A percentile compares a stretch with the other conserved stretches of the same genome.
Conservation (phyloP, 2,113 vertebrate genomes). For the Mus spicilegus region DNA sequence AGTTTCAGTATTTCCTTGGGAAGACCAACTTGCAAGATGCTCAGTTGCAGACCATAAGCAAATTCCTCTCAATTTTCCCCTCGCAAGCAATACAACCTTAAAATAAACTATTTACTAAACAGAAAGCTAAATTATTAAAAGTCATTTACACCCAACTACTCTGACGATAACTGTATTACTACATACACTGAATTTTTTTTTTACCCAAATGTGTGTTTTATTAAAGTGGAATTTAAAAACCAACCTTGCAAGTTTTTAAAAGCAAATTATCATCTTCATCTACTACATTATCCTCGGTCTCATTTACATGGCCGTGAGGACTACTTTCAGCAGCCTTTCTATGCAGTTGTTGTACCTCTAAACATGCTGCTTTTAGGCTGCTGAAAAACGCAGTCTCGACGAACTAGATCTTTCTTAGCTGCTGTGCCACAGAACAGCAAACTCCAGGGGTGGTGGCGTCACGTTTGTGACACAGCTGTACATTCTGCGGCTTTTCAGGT, state of each 20-base stretch:
- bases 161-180: conserved; percentile 52
- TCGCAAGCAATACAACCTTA: conserved; percentile 48
- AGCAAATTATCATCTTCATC: conserved; percentile 28
- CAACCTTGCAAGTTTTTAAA: not conserved
- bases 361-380: not conserved
- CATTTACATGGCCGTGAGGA: conserved; percentile 40
- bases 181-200: conserved; percentile 29
- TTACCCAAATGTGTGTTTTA: conserved; percentile 63
- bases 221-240: not conserved
- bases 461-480: not conserved
- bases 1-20: not conserved
- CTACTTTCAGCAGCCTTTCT: not conserved
- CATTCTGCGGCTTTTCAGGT: not conserved
- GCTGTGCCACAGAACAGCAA: not conserved
- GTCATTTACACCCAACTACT: conserved; percentile 17
- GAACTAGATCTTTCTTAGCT: not conserved
- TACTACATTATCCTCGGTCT: not conserved
- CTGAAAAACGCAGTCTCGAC: not conserved
- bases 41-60: not conserved
- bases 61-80: not conserved
- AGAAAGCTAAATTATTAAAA: conserved; percentile 65
- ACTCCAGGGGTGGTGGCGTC: not conserved
- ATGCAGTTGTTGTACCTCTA: not conserved
- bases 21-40: not conserved
- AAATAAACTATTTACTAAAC: conserved; percentile 67